phyloP scores from a whole-genome alignment of 2,797 vertebrate species.

The Helicolenus hilgendorfi region DNA sequence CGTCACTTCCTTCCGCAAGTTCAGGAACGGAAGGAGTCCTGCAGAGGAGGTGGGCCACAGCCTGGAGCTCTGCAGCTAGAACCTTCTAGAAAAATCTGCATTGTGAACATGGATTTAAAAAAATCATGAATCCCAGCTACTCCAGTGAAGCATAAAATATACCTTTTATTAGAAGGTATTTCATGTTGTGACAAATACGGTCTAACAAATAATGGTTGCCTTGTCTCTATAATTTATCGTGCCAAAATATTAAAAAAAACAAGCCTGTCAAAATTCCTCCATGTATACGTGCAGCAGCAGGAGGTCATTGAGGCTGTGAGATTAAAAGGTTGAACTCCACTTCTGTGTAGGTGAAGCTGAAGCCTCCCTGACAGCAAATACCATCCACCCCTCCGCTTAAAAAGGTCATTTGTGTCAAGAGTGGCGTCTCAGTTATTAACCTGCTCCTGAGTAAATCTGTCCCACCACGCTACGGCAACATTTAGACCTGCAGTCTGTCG shows the following conservation, averaged over 20 bases:
- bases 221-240: neutral
- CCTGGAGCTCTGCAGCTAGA: neutral
- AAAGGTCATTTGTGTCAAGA: constrained; percentile 45
- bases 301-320: neutral
- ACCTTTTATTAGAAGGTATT: neutral
- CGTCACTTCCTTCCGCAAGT: neutral
- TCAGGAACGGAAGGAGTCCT: accelerated
- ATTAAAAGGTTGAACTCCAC: constrained; percentile 11
- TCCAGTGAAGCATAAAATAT: neutral
- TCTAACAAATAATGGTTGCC: neutral
- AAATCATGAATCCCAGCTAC: neutral
- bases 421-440: constrained; percentile 1
- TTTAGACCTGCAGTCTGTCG: neutral
- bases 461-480: neutral
- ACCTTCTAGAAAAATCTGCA: neutral
- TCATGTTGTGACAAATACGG: neutral
- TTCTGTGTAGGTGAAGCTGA: constrained; percentile 7
- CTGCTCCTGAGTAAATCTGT: neutral
- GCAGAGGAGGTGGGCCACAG: neutral
- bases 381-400: neutral
- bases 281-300: neutral
- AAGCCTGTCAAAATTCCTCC: neutral
- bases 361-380: neutral
- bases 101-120: neutral
- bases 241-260: neutral